These are phyloP conservation scores for Maccullochella peelii DNA, from an alignment of 2,113 vertebrate genomes.

Conservation along the genomic window DNA sequence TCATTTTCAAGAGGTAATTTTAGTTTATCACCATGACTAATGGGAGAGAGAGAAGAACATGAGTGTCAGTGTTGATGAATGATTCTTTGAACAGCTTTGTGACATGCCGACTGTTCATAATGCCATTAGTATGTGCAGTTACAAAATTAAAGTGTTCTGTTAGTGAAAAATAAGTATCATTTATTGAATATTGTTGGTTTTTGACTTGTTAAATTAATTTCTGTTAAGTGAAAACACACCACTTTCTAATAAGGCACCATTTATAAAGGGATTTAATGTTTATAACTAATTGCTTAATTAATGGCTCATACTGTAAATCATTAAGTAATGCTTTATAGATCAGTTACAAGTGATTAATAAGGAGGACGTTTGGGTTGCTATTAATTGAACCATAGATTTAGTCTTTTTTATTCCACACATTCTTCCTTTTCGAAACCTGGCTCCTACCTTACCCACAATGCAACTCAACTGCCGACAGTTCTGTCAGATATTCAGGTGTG, in stretches of 20 bases:
- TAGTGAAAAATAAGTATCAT: neutral
- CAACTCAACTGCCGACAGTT: neutral
- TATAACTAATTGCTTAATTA: neutral
- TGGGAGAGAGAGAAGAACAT: neutral
- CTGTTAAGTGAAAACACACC: neutral
- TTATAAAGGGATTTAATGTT: neutral
- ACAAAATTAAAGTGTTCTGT: neutral
- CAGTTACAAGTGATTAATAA: neutral
- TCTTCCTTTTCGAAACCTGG: too few species aligned
- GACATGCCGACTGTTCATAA: neutral
- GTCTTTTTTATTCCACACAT: too few species aligned
- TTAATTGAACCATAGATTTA: too few species aligned
- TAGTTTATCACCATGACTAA: neutral
- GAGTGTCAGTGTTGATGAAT: neutral
- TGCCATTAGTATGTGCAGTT: neutral
- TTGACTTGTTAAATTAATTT: neutral
- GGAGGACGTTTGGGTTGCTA: neutral
- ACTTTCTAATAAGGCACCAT: neutral
- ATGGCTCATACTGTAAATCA: neutral
- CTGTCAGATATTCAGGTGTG: neutral
- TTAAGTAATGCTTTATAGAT: neutral
- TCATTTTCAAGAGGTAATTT: conserved; percentile 7
- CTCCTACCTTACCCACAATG: too few species aligned
- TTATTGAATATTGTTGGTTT: neutral
- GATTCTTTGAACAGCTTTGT: neutral